These are phyloP conservation scores for Euura saliciscinereae DNA, from an alignment of 1,140 invertebrate species.

Conservation along the genomic window DNA sequence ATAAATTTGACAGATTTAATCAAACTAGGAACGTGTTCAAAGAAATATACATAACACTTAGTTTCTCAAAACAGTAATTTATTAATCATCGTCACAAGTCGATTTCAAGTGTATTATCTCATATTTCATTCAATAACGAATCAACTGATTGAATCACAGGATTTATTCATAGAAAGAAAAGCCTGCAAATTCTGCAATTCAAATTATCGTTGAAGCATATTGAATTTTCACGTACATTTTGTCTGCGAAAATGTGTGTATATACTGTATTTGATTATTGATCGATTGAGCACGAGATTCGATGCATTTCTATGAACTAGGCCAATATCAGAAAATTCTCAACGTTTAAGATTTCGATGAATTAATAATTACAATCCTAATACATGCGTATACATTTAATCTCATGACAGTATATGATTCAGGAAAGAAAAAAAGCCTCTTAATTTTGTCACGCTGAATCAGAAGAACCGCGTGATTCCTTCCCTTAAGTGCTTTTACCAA, in stretches of 20 bases:
- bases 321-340: not conserved
- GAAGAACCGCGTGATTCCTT: constrained; percentile 47
- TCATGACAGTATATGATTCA: not conserved
- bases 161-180: not conserved
- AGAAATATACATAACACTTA: no score
- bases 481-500: constrained; percentile 57
- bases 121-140: no score
- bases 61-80: no score
- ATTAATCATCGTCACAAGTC: no score
- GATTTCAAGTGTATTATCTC: no score
- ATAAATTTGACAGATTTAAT: no score
- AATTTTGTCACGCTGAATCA: constrained; percentile 35
- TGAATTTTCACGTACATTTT: not conserved
- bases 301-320: not conserved
- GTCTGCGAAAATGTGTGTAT: not conserved
- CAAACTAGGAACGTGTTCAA: no score
- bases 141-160: not conserved
- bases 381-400: not conserved
- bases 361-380: not conserved
- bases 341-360: not conserved
- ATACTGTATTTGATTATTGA: not conserved
- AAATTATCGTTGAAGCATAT: not conserved
- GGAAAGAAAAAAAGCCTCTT: constrained; percentile 10
- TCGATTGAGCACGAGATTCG: not conserved
- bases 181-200: not conserved